Percentiles rank a stretch among this genome's conserved stretches.
These are phyloP conservation scores for Laticauda laticaudata DNA, from an alignment of 2,113 vertebrate species.

Conservation along the genomic window DNA sequence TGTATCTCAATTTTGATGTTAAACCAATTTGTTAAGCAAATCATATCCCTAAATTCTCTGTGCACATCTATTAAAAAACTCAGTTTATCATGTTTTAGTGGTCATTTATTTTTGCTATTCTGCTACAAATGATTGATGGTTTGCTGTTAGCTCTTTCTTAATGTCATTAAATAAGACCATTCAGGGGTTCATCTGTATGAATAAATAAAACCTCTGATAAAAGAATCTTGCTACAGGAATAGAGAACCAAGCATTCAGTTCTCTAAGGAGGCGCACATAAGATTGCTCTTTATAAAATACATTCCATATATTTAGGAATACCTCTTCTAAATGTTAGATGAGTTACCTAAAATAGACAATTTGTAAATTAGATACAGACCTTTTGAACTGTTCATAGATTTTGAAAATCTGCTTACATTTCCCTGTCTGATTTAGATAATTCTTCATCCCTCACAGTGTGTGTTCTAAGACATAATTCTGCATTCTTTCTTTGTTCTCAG, in stretches of 20 bases:
- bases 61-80: background rate
- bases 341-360: background rate
- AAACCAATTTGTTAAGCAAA: background rate
- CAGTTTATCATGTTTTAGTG: background rate
- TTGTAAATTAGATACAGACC: background rate
- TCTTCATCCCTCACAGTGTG: background rate
- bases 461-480: background rate
- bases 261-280: background rate
- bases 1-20: background rate
- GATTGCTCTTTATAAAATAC: background rate
- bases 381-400: background rate
- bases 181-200: background rate
- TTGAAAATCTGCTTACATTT: background rate
- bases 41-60: background rate
- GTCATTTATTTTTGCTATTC: background rate
- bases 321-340: background rate
- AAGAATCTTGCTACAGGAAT: background rate
- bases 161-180: background rate
- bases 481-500: slow-evolving; percentile 47
- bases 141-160: background rate
- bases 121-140: background rate
- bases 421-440: background rate
- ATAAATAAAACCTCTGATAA: no score
- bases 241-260: background rate
- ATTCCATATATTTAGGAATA: background rate